Base-by-base conservation (phyloP, 2,888 invertebrate genomes). In the Cepaea hortensis region DNA sequence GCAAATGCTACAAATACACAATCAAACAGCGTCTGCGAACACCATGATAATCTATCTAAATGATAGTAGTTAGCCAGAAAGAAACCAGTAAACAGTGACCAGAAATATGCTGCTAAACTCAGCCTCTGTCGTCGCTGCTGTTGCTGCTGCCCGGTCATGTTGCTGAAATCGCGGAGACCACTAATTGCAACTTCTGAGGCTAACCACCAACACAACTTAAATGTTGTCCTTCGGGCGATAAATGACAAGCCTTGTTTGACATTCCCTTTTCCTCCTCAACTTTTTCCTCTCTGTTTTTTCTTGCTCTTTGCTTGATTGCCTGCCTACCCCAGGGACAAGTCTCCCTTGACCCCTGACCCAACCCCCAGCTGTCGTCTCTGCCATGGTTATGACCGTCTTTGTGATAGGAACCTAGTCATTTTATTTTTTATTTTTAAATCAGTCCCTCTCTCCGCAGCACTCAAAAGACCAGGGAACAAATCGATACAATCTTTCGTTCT, bases 291-390 rank as follows among this genome's bases (percentile, higher is more conserved):
- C 9, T 35, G 20, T 20, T n/a, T 13, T 46, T 15, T 62, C n/a
- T 13, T 46, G 55, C 81, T 81, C 55, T 85, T 77, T 61, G 65
- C 73, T 73, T 85, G 85, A 85, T 85, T 85, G 85, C 85, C 72
- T 81, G 81, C 15, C 85, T 72, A 79, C 85, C 79, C 79, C 13
- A 65, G 85, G 70, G 85, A 80, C 48, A 35, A 48, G 79, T 50
- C n/a, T 35, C 35, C 75, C 65, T 35, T 55, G 62, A 72, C 81
- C 85, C 35, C 73, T 81, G 73, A 81, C 81, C 79, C 72, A 61
- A 79, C 70, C 61, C 85, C 85, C 85, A 85, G 85, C 85, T 85
- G 85, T 81, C 85, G 81, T 3, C 46, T 85, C 70, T 85, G 80
- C 65, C 72, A n/a, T 7, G 65, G 65, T 81, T 75, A 75, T 85